Evolutionary conservation across 2,888 invertebrate genomes (phyloP).

Genomic region (Tipula vernalis): DNA sequence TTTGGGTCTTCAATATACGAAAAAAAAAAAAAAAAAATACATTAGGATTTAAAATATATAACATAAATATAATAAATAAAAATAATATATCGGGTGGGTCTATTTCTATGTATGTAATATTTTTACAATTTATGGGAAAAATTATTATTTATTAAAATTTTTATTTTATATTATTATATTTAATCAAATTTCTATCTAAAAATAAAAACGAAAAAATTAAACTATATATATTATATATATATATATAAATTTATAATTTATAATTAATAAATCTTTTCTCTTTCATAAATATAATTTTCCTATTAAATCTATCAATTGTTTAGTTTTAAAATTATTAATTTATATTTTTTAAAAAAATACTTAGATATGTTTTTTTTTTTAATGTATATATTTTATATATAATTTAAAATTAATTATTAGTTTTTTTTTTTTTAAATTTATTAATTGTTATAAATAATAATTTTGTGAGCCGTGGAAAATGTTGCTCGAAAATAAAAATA

Average conservation of each 20-base stretch:
- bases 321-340: not conserved
- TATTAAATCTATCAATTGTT: slow-evolving; percentile 4
- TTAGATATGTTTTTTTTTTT: not conserved
- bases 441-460: not conserved
- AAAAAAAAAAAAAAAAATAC: not conserved
- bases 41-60: not conserved
- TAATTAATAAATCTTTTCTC: not conserved
- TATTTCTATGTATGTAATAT: not conserved
- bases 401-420: not conserved
- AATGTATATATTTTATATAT: not conserved
- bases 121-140: not conserved
- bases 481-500: not conserved
- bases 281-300: not conserved
- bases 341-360: not conserved
- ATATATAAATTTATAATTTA: not conserved
- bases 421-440: not conserved
- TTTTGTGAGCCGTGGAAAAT: not conserved
- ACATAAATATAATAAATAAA: not conserved
- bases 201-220: not conserved
- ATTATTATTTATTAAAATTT: slow-evolving; percentile 1
- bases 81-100: not conserved
- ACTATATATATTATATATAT: not conserved
- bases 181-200: not conserved
- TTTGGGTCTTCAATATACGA: not conserved
- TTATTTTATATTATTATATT: not conserved